These are phyloP conservation scores for Dicaeum eximium DNA, from an alignment of 2,113 vertebrate species.

Conservation along the genomic window DNA sequence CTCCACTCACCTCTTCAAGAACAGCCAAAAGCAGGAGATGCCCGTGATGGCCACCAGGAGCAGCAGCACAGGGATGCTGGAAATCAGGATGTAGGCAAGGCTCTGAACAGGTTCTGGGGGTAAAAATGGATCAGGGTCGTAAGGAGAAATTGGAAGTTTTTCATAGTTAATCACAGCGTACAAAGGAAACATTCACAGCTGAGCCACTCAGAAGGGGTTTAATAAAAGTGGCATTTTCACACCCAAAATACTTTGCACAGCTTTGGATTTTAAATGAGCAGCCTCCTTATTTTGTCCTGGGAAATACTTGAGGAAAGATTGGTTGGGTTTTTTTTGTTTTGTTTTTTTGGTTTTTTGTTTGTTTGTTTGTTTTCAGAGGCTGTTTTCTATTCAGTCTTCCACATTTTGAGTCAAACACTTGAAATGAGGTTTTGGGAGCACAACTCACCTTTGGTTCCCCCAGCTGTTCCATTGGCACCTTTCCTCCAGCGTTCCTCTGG, in stretches of 20 bases:
- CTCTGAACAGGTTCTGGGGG: conserved; percentile 67
- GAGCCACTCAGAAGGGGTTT: background rate
- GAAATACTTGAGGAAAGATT: background rate
- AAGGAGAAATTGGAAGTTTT: background rate
- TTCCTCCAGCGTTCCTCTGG: conserved; percentile 65
- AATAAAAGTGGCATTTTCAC: background rate
- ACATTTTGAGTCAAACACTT: background rate
- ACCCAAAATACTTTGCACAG: background rate
- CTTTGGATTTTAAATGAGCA: background rate
- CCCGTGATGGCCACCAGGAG: conserved; percentile 73
- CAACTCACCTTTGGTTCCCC: conserved; percentile 76
- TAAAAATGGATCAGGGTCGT: background rate
- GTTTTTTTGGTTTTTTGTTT: too few relatives aligned
- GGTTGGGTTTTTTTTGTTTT: too few relatives aligned
- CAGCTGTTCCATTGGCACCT: conserved; percentile 64
- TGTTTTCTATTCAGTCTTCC: background rate
- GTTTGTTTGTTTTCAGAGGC: background rate
- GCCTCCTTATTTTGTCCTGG: background rate
- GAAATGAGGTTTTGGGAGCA: background rate
- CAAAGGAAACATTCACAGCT: background rate
- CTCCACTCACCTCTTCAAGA: conserved; percentile 76
- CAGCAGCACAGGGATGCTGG: conserved; percentile 77
- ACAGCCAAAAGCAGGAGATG: conserved; percentile 80
- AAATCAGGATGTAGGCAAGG: conserved; percentile 82
- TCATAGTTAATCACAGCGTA: background rate